These are phyloP conservation scores for Listronotus oregonensis DNA, from an alignment of 1,140 invertebrate species.

Conservation along the genomic window DNA sequence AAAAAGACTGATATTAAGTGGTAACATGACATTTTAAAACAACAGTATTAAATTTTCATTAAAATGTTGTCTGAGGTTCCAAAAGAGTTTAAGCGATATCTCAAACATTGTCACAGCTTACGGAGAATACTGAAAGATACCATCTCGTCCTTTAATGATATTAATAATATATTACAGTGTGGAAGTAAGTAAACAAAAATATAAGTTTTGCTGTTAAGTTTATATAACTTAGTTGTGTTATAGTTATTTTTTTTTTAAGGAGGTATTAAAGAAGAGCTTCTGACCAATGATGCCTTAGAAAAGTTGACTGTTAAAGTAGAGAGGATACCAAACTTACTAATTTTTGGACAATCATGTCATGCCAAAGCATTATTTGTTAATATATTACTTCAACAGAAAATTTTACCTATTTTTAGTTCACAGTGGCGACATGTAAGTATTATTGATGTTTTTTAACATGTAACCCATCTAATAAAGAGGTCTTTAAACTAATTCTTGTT, in stretches of 20 bases:
- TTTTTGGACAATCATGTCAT: slow-evolving; percentile 72
- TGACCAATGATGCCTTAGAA: slow-evolving; percentile 59
- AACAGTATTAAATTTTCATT: neutral
- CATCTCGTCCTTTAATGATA: slow-evolving; percentile 66
- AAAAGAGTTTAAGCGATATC: slow-evolving; percentile 49
- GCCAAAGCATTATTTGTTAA: slow-evolving; percentile 76
- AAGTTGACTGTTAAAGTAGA: slow-evolving; percentile 60
- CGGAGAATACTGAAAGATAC: slow-evolving; percentile 69
- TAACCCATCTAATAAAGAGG: too few relatives aligned
- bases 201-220: too few relatives aligned
- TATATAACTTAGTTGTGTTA: too few relatives aligned
- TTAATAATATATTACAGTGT: slow-evolving; percentile 66
- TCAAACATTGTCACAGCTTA: slow-evolving; percentile 48
- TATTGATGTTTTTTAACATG: too few relatives aligned
- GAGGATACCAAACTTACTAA: slow-evolving; percentile 64
- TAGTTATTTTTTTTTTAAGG: too few relatives aligned
- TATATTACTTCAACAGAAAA: slow-evolving; percentile 67
- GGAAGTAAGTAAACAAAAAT: slow-evolving; percentile 62
- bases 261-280: slow-evolving; percentile 58
- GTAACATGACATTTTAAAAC: too few relatives aligned
- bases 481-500: too few relatives aligned
- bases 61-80: slow-evolving; percentile 43
- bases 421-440: slow-evolving; percentile 70
- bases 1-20: too few relatives aligned
- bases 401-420: slow-evolving; percentile 65